Evolutionary conservation across 2,888 invertebrate species (phyloP), one percentile per base, ranked within the genome.

Genomic region (Mechanitis mazaeus): DNA sequence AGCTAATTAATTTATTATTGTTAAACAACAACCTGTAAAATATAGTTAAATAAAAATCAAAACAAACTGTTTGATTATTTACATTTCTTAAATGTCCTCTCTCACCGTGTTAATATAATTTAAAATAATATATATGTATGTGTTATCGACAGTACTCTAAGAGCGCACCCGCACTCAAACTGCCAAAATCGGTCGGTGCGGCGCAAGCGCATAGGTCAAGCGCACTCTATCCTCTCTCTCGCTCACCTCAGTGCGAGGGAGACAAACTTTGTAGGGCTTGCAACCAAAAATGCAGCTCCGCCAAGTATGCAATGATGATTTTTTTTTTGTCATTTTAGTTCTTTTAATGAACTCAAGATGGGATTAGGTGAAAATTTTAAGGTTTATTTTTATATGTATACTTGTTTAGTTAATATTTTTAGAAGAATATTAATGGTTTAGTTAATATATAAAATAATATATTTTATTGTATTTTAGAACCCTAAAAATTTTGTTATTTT

Each of bases 151-250:
- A 65, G 70, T 71, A 71, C 68, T 56, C 50, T 58, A 63, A 58
- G 67, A 67, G 71, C 70, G 68, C 71, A 64, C 62, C 69, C 72
- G 69, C 64, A 66, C 69, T 59, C 60, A 72, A 76, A 78, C 77
- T 74, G 75, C 81, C 83, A 75, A 84, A 84, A 82, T 82, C 79
- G 81, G 78, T 76, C 75, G 73, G 60, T 65, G 68, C 69, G 68
- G 72, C 75, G 72, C 75, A 71, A 68, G 77, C 81, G 81, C 82
- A 83, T 83, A 83, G 83, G 83, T 84, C 84, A 83, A 83, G 78
- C 80, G 78, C 80, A 77, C 71, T 73, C 62, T 54, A n/a, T 12
- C 71, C 62, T 81, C 84, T 66, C 75, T 2, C 58, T 83, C 79
- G 60, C 64, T 66, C 74, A 0, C 55, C 4, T 20, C 35, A 2